Conservation (phyloP, 2,888 invertebrate species). For the Pseudoips prasinana region DNA sequence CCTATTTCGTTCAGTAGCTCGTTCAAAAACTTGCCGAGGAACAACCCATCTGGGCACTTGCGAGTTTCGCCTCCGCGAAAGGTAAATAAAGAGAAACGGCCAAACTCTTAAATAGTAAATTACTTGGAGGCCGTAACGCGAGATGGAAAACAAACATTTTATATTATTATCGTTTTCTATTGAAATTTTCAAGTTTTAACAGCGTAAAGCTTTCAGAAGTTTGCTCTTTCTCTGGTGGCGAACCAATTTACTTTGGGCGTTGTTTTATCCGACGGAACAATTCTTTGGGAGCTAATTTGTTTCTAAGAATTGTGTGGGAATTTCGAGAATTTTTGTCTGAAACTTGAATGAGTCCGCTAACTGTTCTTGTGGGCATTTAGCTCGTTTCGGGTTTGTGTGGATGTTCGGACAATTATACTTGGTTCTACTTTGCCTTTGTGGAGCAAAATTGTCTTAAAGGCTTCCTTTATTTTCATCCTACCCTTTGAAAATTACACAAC, state of each 20-base stretch:
- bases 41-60: constrained; percentile 8
- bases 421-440: constrained; percentile 5
- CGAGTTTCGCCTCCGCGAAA: constrained; percentile 5
- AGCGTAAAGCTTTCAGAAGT: constrained; percentile 52
- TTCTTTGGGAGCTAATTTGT: constrained; percentile 19
- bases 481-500: no score
- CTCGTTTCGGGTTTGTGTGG: background rate
- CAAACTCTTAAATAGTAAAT: constrained; percentile 25
- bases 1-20: background rate
- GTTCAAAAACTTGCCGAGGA: no score
- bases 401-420: constrained; percentile 1
- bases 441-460: constrained; percentile 1
- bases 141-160: background rate
- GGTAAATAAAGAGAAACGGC: constrained; percentile 9
- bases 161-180: constrained; percentile 23
- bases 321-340: constrained; percentile 7
- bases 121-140: constrained; percentile 13
- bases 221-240: constrained; percentile 36
- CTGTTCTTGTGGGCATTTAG: constrained; percentile 6
- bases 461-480: background rate
- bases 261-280: constrained; percentile 15
- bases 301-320: constrained; percentile 7
- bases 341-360: constrained; percentile 8
- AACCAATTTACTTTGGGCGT: constrained; percentile 30
- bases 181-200: constrained; percentile 32